A percentile compares a stretch with the other conserved stretches of the same genome.
Conservation (phyloP, 1,140 invertebrate genomes). For the Gryllus bimaculatus region DNA sequence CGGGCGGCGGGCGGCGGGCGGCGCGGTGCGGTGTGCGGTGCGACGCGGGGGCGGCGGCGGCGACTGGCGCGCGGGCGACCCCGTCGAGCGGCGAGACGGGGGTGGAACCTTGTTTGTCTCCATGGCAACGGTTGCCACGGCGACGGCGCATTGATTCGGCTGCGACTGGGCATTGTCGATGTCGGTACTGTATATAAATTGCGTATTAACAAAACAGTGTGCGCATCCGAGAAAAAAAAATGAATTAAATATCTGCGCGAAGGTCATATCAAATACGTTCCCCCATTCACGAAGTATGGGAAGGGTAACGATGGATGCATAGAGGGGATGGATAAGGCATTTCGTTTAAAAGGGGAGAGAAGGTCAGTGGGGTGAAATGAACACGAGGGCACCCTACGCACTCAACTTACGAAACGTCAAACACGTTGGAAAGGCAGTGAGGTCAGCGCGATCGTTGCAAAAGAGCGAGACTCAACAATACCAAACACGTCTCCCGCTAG, state of each 20-base stretch:
- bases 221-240: background rate
- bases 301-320: background rate
- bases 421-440: background rate
- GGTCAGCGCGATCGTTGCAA: background rate
- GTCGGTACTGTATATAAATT: background rate
- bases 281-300: background rate
- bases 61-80: background rate
- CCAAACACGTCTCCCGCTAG: background rate
- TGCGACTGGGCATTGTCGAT: constrained; percentile 8
- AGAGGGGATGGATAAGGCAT: background rate
- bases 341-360: background rate
- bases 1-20: too few relatives aligned
- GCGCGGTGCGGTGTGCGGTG: too few relatives aligned
- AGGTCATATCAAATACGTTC: background rate
- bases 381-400: background rate
- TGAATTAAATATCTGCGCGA: background rate
- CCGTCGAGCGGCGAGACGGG: constrained; percentile 8
- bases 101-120: constrained; percentile 18
- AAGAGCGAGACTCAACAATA: background rate
- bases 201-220: background rate
- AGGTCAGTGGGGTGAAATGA: background rate
- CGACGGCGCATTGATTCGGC: constrained; percentile 17
- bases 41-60: too few relatives aligned
- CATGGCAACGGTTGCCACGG: constrained; percentile 15
- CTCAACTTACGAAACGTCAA: background rate